A percentile compares a stretch with the other conserved stretches of the same genome.
phyloP scores from a whole-genome alignment of 1,140 invertebrate species.

The Macrobrachium nipponense region DNA sequence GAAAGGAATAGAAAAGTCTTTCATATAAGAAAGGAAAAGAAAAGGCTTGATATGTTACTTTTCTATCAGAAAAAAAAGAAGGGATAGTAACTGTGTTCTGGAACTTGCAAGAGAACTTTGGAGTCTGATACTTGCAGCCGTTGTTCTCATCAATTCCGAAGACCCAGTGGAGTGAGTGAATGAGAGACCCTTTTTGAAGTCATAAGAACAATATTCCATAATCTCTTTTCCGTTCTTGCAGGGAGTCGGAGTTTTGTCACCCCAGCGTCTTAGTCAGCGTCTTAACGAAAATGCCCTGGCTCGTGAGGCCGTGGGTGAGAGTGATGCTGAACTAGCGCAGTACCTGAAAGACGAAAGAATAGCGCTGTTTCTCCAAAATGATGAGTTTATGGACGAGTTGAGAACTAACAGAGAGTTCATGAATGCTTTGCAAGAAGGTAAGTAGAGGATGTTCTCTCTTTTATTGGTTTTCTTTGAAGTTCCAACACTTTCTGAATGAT shows the following conservation, averaged over 20 bases:
- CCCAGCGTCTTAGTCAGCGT: slow-evolving; percentile 62
- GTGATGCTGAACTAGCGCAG: slow-evolving; percentile 72
- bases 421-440: slow-evolving; percentile 80
- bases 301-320: slow-evolving; percentile 63
- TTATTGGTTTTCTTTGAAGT: no score
- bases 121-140: not conserved
- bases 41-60: no score
- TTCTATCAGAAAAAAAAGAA: no score
- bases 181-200: no score
- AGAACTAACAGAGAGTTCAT: slow-evolving; percentile 91
- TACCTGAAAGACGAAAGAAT: slow-evolving; percentile 83
- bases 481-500: no score
- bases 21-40: no score
- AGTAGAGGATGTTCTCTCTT: slow-evolving; percentile 8
- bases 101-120: not conserved
- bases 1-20: no score
- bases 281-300: slow-evolving; percentile 63
- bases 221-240: slow-evolving; percentile 28
- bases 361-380: slow-evolving; percentile 90
- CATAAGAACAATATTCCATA: not conserved
- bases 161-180: no score
- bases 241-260: slow-evolving; percentile 60
- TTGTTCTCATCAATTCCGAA: not conserved
- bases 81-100: no score
- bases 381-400: slow-evolving; percentile 91